Evolutionary conservation across 1,140 invertebrate species (phyloP).

Genomic region (Nasonia longicornis): DNA sequence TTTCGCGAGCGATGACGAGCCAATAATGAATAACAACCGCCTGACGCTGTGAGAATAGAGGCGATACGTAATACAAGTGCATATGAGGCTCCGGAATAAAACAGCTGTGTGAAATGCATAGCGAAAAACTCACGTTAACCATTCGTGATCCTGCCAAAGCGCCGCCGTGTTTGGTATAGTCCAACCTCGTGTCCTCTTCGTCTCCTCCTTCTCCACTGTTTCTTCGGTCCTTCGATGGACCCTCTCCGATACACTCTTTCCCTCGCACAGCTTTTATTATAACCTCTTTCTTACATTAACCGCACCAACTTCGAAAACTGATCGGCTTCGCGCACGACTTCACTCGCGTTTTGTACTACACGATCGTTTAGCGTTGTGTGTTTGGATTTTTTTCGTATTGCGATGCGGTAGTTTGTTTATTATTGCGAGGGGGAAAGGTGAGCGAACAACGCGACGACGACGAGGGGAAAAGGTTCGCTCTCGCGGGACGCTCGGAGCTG

Average conservation of each 20-base stretch:
- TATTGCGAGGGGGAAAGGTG: background rate
- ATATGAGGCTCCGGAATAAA: no score
- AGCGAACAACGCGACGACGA: background rate
- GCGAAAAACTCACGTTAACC: background rate
- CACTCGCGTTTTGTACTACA: no score
- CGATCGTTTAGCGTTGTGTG: no score
- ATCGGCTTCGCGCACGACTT: no score
- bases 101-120: background rate
- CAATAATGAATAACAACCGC: no score
- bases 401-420: no score
- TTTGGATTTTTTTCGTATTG: no score
- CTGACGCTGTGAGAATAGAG: no score
- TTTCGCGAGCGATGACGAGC: background rate
- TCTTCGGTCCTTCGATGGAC: background rate
- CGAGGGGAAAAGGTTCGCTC: background rate
- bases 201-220: background rate
- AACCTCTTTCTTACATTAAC: background rate
- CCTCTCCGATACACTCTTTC: background rate
- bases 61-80: no score
- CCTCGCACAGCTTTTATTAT: background rate
- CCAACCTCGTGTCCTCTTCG: background rate
- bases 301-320: no score
- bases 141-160: slow-evolving; percentile 3
- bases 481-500: background rate
- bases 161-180: background rate